Conservation (phyloP, 92 coral and sea anemone species). For the Porites evermanni region DNA sequence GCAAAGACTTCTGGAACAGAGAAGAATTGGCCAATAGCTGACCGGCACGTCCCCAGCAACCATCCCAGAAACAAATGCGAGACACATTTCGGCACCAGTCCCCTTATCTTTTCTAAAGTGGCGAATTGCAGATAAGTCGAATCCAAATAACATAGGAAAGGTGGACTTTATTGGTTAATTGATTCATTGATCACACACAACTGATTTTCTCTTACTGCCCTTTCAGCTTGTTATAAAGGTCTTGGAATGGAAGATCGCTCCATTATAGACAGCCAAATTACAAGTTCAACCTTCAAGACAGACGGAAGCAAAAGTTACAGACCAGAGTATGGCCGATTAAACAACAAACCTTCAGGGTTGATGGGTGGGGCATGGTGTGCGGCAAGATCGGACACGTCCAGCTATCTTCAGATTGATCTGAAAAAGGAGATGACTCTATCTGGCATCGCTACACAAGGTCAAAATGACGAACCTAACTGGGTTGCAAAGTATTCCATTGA, state of each 20-base stretch:
- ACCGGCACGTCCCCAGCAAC: too few species aligned
- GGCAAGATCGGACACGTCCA: conserved; percentile 54
- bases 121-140: too few species aligned
- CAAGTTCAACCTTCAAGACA: conserved; percentile 58
- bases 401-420: conserved; percentile 79
- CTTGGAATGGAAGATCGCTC: conserved; percentile 83
- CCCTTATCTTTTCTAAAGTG: too few species aligned
- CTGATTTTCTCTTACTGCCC: not conserved
- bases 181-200: too few species aligned
- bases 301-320: conserved; percentile 46
- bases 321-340: conserved; percentile 76
- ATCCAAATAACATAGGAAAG: too few species aligned
- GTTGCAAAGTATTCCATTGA: conserved; percentile 62
- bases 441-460: conserved; percentile 87
- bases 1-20: too few species aligned
- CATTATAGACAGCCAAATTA: conserved; percentile 64
- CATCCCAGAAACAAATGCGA: too few species aligned
- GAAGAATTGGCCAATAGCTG: too few species aligned
- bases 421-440: conserved; percentile 71
- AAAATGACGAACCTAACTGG: conserved; percentile 78
- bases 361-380: conserved; percentile 93
- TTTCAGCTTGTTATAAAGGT: conserved; percentile 68
- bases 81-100: too few species aligned
- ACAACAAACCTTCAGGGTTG: conserved; percentile 66
- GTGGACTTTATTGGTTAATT: too few species aligned